Evolutionary conservation across 2,888 invertebrate species (phyloP).

Genomic region (Loripinus fragilis): DNA sequence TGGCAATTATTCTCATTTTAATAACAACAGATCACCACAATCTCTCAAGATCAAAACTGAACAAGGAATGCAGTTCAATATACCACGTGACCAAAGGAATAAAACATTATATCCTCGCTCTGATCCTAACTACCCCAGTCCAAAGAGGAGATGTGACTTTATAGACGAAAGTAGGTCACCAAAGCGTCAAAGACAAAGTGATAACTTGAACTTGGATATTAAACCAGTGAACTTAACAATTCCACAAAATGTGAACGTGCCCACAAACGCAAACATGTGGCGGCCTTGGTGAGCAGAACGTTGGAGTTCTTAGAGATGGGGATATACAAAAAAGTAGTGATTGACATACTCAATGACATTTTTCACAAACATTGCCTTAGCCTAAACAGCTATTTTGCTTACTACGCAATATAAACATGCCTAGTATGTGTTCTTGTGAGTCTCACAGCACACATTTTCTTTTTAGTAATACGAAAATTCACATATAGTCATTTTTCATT

Average conservation of each 20-base stretch:
- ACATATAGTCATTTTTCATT: too few species aligned
- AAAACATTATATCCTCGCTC: slow-evolving; percentile 6
- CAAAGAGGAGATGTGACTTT: slow-evolving; percentile 31
- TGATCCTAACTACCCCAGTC: slow-evolving; percentile 7
- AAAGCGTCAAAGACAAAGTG: slow-evolving; percentile 27
- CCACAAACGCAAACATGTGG: slow-evolving; percentile 48
- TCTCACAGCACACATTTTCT: too few species aligned
- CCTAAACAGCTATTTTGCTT: too few species aligned
- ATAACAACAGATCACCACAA: slow-evolving; percentile 32
- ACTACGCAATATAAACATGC: too few species aligned
- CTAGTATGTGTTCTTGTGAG: too few species aligned
- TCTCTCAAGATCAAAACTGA: not conserved
- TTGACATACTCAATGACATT: too few species aligned
- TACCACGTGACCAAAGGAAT: slow-evolving; percentile 27
- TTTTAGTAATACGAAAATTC: too few species aligned
- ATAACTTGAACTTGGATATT: not conserved
- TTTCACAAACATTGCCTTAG: too few species aligned
- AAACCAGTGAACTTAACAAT: not conserved
- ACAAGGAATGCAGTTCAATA: not conserved
- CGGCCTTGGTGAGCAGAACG: slow-evolving; percentile 50
- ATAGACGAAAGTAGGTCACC: slow-evolving; percentile 6
- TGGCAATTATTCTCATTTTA: slow-evolving; percentile 56
- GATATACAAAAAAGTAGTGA: too few species aligned
- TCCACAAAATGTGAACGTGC: not conserved
- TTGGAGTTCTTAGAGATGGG: too few species aligned